Conservation (phyloP, 2,113 vertebrate genomes). For the Paracanthobrama guichenoti region DNA sequence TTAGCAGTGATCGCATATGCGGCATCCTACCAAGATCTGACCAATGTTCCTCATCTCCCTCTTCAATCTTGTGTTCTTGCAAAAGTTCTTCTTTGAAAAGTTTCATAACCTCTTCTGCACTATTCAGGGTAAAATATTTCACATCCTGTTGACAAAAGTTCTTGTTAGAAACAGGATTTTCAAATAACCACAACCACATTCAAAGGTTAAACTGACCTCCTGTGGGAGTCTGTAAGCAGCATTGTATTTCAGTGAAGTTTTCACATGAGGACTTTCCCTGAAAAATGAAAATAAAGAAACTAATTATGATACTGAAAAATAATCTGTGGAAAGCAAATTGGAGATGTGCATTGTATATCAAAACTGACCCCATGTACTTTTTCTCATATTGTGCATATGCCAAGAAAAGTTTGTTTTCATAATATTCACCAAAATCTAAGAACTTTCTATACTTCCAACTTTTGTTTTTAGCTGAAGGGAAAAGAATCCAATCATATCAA, state of each 20-base stretch:
- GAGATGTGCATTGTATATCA: background rate
- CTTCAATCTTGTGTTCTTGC: conserved; percentile 56
- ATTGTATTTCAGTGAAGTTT: conserved; percentile 69
- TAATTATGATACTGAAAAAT: background rate
- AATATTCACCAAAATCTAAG: too few species aligned
- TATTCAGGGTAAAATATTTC: conserved; percentile 80
- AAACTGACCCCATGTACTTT: background rate
- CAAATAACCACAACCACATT: background rate
- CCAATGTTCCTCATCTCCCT: conserved; percentile 66
- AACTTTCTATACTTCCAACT: too few species aligned
- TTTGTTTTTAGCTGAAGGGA: background rate
- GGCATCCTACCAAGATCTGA: conserved; percentile 57
- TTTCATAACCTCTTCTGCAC: conserved; percentile 79
- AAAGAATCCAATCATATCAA: background rate
- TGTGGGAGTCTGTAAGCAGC: conserved; percentile 73
- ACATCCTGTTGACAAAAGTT: conserved; percentile 74
- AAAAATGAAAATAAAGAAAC: background rate
- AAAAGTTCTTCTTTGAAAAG: conserved; percentile 69
- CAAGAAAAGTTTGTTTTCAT: background rate
- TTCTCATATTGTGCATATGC: background rate
- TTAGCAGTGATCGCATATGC: background rate
- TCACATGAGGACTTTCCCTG: conserved; percentile 70
- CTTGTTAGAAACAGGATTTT: background rate
- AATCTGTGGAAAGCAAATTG: background rate
- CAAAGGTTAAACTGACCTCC: conserved; percentile 62